Base-by-base conservation (phyloP, 2,797 vertebrate genomes). In the Pangasius macronema region DNA sequence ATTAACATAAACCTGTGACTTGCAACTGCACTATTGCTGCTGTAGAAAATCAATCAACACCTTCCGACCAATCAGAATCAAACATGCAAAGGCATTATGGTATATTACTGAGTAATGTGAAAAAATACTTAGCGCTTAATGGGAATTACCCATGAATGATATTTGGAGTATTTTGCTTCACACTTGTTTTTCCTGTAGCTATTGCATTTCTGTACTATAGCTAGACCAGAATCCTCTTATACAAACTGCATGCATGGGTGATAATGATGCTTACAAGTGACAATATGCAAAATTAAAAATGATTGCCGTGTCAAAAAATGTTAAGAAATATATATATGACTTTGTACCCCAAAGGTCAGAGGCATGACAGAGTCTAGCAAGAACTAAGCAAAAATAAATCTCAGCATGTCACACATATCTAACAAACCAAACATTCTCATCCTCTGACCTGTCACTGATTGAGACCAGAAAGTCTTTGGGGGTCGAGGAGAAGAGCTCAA, bases 401-500 rank as follows among this genome's bases (percentile, higher is more conserved):
- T 27, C 72, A 22, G 36, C 68, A 49, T 16, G 42, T 75, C 49
- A 22, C 77, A 59, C 22, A 39, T 5, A 39, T 61, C 55, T 27
- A 61, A 27, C 9, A 81, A 81, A 42, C 57, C 24, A 22, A 51
- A 27, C 4, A 11, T 79, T 55, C n/a, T 77, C 46, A 36, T 33
- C 27, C 33, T 27, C 94, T 87, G 93, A 99, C 99, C 99, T 97
- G 93, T 99, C 98, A 92, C 98, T 99, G 92, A 99, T 99, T 65
- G 97, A 99, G 84, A 99, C 97, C 79, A 99, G 93, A 89, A 99
- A 99, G 92, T 99, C 98, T 95, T 97, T 98, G 73, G 98, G 98
- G 89, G 97, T 99, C n/a, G 99, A 99, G 65, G 99, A 99, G 94
- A 99, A 99, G 84, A 99, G 97, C 91, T 99, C 99, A 91, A 99